Evolutionary conservation across 2,797 vertebrate species (phyloP).

Genomic region (Buphagus erythrorhynchus): DNA sequence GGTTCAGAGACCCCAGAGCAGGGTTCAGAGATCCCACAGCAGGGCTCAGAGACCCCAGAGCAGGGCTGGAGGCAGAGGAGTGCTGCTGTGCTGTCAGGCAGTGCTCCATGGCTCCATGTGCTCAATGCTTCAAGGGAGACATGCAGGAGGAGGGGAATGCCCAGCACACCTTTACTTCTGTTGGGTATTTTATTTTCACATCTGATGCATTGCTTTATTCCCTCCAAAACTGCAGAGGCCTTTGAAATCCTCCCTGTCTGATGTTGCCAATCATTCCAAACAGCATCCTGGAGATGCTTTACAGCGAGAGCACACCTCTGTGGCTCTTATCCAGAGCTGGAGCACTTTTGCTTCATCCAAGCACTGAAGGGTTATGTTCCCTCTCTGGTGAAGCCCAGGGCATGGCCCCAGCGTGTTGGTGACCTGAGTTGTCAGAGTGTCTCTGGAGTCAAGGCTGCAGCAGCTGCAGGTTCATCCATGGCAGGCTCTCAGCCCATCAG

Average conservation of each 20-base stretch:
- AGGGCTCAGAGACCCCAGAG: too few species aligned
- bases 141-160: accelerated
- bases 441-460: background rate
- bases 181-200: accelerated
- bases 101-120: accelerated
- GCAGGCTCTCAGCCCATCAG: background rate
- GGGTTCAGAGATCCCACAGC: background rate
- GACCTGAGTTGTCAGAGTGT: background rate
- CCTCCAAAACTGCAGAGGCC: background rate
- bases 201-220: background rate
- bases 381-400: background rate
- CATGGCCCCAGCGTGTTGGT: accelerated
- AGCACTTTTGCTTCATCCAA: background rate
- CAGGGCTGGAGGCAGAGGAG: background rate
- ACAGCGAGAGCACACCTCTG: accelerated
- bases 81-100: background rate
- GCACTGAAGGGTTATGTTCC: background rate
- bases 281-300: background rate
- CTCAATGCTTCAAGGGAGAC: accelerated
- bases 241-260: background rate
- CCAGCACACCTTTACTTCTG: background rate
- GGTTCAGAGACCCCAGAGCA: background rate
- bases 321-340: background rate
- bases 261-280: accelerated
- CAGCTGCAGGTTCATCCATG: background rate